Conservation (phyloP, 2,888 invertebrate species). For the Deilephila porcellus region DNA sequence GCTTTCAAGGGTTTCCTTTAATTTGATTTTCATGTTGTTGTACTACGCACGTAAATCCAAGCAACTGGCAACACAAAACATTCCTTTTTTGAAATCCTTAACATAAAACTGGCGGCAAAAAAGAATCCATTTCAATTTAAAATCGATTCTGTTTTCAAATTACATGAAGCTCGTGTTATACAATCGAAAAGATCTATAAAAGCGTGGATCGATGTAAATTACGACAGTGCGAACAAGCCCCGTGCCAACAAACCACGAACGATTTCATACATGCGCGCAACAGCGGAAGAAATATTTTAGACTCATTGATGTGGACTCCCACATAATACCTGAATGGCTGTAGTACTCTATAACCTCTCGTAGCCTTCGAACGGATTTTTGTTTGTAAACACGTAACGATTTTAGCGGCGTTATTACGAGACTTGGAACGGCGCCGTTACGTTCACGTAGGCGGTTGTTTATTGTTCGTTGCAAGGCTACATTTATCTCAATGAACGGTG, state of each 20-base stretch:
- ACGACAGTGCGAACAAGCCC: slow-evolving; percentile 6
- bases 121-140: background rate
- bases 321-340: slow-evolving; percentile 40
- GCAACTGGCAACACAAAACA: background rate
- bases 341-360: slow-evolving; percentile 21
- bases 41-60: background rate
- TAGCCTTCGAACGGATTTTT: slow-evolving; percentile 21
- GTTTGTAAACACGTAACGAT: slow-evolving; percentile 22
- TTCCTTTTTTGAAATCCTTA: background rate
- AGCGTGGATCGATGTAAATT: slow-evolving; percentile 28
- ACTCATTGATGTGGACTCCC: slow-evolving; percentile 43
- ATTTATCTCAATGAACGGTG: background rate
- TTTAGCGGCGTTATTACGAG: slow-evolving; percentile 12
- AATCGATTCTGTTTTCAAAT: slow-evolving; percentile 7
- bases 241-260: slow-evolving; percentile 32
- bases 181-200: background rate
- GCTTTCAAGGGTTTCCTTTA: background rate
- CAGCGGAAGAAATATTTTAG: slow-evolving; percentile 39
- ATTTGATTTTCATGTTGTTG: background rate
- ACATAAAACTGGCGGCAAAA: background rate
- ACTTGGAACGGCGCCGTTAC: slow-evolving; percentile 23
- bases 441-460: slow-evolving; percentile 13
- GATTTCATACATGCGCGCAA: slow-evolving; percentile 38
- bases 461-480: background rate
- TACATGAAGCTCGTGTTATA: slow-evolving; percentile 11